Percentiles rank a stretch among this genome's conserved stretches.
Conservation (phyloP, 1,140 invertebrate species). For the Zaprionus vittiger region DNA sequence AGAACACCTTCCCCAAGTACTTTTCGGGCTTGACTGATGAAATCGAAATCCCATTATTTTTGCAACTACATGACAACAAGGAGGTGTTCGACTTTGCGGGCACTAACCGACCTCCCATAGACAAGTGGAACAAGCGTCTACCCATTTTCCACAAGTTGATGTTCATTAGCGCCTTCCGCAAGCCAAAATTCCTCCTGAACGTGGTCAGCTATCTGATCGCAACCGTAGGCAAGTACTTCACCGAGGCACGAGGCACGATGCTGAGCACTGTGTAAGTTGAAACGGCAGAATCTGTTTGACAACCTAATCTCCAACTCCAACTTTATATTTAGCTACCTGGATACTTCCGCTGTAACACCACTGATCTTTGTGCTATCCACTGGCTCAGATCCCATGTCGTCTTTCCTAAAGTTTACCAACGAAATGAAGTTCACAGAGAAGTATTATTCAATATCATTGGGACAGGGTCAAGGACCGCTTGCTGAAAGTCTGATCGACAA, state of each 20-base stretch:
- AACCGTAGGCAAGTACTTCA: slow-evolving; percentile 91
- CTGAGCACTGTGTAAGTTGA: slow-evolving; percentile 88
- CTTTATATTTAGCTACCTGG: slow-evolving; percentile 87
- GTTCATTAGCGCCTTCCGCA: slow-evolving; percentile 90
- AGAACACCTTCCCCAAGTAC: slow-evolving; percentile 85
- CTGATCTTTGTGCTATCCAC: slow-evolving; percentile 95
- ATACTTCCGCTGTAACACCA: slow-evolving; percentile 90
- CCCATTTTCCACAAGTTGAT: slow-evolving; percentile 92
- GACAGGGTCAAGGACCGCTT: slow-evolving; percentile 94
- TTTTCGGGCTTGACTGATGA: slow-evolving; percentile 86
- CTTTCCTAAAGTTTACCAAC: slow-evolving; percentile 91
- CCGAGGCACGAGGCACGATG: slow-evolving; percentile 89
- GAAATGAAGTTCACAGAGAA: slow-evolving; percentile 91
- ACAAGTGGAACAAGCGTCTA: slow-evolving; percentile 87
- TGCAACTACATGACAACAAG: slow-evolving; percentile 87
- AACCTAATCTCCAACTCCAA: background rate
- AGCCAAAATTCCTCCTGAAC: slow-evolving; percentile 92
- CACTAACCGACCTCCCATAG: slow-evolving; percentile 24
- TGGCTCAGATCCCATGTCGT: slow-evolving; percentile 94
- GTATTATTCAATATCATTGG: slow-evolving; percentile 93
- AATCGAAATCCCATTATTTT: slow-evolving; percentile 85
- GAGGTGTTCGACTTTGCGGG: slow-evolving; percentile 65
- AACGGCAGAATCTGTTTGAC: background rate
- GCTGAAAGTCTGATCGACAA: slow-evolving; percentile 92
- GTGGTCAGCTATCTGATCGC: slow-evolving; percentile 91